Conservation (phyloP, 2,888 invertebrate species). For the Trachelus troglodyta region DNA sequence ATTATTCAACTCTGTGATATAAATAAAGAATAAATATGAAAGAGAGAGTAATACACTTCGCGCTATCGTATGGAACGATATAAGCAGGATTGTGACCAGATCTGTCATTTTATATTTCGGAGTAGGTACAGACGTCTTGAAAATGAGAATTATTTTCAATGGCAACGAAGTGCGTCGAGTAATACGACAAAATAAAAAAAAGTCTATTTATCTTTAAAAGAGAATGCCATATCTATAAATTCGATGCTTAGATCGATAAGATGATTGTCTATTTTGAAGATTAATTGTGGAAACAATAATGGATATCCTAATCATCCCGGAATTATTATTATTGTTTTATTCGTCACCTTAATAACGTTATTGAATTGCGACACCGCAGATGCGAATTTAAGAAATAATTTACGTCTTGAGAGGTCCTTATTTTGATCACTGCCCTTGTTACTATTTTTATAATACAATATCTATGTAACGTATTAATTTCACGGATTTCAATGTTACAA, state of each 20-base stretch:
- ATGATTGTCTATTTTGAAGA: neutral
- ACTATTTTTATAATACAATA: neutral
- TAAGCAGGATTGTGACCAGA: slow-evolving; percentile 38
- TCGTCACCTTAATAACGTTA: neutral
- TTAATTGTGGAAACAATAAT: neutral
- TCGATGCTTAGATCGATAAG: neutral
- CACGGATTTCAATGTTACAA: neutral
- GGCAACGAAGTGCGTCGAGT: neutral
- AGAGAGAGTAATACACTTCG: slow-evolving; percentile 26
- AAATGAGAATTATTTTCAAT: neutral
- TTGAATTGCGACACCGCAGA: neutral
- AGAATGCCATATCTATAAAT: neutral
- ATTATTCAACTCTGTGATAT: slow-evolving; percentile 50
- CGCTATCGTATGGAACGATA: slow-evolving; percentile 32
- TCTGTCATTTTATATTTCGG: slow-evolving; percentile 36
- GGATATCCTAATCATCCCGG: neutral
- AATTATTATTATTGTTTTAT: neutral
- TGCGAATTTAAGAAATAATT: neutral
- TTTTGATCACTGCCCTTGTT: neutral
- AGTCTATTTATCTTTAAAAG: neutral
- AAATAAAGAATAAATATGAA: slow-evolving; percentile 34
- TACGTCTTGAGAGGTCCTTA: neutral
- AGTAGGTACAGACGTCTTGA: neutral
- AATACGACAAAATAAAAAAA: neutral
- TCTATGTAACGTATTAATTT: neutral